A percentile compares a stretch with the other conserved stretches of the same genome.
These are phyloP conservation scores for Hemichromis elongatus DNA, from an alignment of 2,113 vertebrate species.

Conservation along the genomic window DNA sequence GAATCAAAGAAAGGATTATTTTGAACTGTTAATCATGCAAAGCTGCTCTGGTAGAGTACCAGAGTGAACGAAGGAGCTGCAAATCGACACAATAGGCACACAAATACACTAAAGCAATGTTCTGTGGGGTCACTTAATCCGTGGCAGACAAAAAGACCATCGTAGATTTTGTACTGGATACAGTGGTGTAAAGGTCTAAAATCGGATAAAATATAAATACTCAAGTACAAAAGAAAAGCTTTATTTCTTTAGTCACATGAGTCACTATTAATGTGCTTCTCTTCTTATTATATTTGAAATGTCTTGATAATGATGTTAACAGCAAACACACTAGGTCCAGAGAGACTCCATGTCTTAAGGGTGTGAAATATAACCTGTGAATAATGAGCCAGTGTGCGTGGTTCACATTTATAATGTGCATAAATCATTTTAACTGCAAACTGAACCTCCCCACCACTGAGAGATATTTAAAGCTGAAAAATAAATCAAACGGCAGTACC, in stretches of 20 bases:
- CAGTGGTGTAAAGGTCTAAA: background rate
- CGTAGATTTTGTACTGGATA: background rate
- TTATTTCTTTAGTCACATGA: background rate
- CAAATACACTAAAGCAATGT: no score
- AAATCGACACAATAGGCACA: background rate
- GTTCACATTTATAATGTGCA: background rate
- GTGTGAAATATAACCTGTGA: background rate
- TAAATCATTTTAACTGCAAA: background rate
- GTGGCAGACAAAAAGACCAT: background rate
- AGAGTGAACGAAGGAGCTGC: accelerated
- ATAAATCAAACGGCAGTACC: background rate
- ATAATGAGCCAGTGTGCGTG: background rate
- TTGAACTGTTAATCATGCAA: background rate
- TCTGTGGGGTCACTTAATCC: background rate
- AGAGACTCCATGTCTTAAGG: background rate
- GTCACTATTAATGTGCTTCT: background rate
- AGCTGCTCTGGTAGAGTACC: background rate
- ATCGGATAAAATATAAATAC: background rate
- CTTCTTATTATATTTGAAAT: background rate
- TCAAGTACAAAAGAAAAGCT: no score
- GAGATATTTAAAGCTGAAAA: background rate
- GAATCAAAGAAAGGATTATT: background rate
- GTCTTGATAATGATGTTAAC: background rate
- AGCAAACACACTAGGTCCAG: background rate
- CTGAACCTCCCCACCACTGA: background rate